Evolutionary conservation across 2,797 vertebrate genomes (phyloP).

Genomic region (Limosa lapponica): DNA sequence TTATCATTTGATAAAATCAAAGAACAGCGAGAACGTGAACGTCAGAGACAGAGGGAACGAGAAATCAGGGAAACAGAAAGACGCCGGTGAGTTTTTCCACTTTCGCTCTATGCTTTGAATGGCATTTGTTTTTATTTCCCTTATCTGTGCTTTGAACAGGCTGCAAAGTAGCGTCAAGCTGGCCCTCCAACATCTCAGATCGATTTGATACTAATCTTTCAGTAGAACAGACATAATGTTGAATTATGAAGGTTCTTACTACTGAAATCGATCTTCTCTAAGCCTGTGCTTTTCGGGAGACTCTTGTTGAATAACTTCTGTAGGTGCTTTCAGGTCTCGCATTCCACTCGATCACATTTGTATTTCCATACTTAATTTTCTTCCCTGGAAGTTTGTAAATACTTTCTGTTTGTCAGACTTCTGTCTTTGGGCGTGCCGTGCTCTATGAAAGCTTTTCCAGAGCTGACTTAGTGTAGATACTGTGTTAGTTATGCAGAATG

Average conservation of each 20-base stretch:
- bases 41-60: conserved; percentile 92
- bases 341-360: neutral
- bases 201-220: accelerated
- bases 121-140: neutral
- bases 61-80: conserved; percentile 93
- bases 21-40: conserved; percentile 92
- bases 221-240: neutral
- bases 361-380: neutral
- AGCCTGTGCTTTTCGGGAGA: neutral
- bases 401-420: neutral
- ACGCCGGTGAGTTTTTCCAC: conserved; percentile 78
- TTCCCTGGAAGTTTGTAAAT: neutral
- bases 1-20: conserved; percentile 98
- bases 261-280: accelerated
- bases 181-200: neutral
- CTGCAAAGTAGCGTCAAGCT: neutral
- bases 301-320: neutral
- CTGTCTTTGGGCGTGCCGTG: accelerated
- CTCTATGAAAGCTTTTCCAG: neutral
- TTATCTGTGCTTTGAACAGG: neutral
- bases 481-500: accelerated
- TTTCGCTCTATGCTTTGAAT: accelerated
- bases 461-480: neutral
- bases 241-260: neutral
- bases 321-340: neutral